Conservation (phyloP, 2,113 vertebrate species). For the Silurus meridionalis region DNA sequence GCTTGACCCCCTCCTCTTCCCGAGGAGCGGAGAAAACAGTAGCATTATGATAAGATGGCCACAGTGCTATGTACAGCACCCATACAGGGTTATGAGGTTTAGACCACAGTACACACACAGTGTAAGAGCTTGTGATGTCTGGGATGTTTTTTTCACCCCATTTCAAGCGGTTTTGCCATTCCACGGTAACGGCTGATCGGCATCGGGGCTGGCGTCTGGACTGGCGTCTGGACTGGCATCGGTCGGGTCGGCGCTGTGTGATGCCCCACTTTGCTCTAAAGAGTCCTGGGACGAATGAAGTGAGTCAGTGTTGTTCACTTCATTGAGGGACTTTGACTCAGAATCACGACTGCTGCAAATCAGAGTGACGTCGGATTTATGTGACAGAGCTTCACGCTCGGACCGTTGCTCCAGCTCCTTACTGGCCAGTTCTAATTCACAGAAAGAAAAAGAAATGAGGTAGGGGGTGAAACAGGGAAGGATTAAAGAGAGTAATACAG, state of each 20-base stretch:
- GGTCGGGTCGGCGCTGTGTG: constrained; percentile 34
- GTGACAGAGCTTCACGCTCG: constrained; percentile 33
- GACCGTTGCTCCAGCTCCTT: constrained; percentile 52
- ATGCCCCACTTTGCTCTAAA: constrained; percentile 44
- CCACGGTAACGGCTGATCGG: constrained; percentile 48
- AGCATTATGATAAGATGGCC: constrained; percentile 45
- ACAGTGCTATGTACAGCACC: constrained; percentile 52
- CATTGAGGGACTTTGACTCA: constrained; percentile 45
- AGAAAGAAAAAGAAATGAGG: constrained; percentile 25
- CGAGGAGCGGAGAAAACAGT: constrained; percentile 24
- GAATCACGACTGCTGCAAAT: constrained; percentile 38
- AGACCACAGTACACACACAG: constrained; percentile 41
- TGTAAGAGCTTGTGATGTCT: constrained; percentile 13
- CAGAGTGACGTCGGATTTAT: constrained; percentile 39
- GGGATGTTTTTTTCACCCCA: neutral
- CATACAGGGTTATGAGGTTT: constrained; percentile 19
- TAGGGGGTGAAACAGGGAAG: neutral
- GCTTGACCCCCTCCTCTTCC: neutral
- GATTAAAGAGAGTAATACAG: neutral
- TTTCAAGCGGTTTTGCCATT: constrained; percentile 55
- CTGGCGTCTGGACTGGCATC: constrained; percentile 38
- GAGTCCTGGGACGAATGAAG: constrained; percentile 56
- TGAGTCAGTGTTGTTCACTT: constrained; percentile 55
- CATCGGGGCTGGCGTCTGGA: constrained; percentile 37
- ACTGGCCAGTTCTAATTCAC: constrained; percentile 52